Evolutionary conservation across 2,888 invertebrate genomes (phyloP), one percentile per base, ranked within the genome.

Genomic region (Drosophila silvestris): DNA sequence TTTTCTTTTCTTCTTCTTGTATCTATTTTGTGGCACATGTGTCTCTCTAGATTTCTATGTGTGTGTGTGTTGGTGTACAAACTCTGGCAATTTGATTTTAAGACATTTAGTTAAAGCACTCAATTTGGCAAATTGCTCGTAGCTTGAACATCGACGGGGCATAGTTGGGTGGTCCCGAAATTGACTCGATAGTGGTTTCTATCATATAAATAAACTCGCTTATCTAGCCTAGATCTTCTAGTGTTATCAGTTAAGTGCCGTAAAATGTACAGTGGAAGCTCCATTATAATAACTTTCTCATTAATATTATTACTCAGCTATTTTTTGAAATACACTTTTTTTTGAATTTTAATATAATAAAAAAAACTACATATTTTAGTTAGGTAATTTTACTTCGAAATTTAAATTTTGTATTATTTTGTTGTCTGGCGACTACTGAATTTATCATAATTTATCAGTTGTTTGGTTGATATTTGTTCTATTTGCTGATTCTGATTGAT

Each of bases 401-500:
- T 47, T 26, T 16, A 2, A 7, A 7, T 9, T 16, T 2, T 10
- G 2, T 12, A 52, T 30, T 0, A 16, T 28, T 16, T 51, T 26
- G 16, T 28, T 26, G 16, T 19, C 19, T 9, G 0, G 1, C 19
- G 12, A 39, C 19, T 37, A 28, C 14, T 50, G 28, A 19, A 3
- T 53, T 35, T 35, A 9, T 5, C 35, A 41, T 6, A 33, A 60
- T 72, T 51, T 66, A 47, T 50, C 30, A 60, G 52, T 33, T 51
- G 35, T 68, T 50, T 61, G 39, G 56, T 54, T 39, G 35, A 16
- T 58, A 61, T 62, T 30, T 62, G 44, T 37, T 50, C 22, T 88
- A 74, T 83, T 85, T 79, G 61, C 56, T 37, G 52, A 65, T 72
- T 70, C 78, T 82, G 85, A 85, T 89, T 85, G 90, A 89, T 77